phyloP scores from a whole-genome alignment of 2,113 vertebrate species.

The Bettongia penicillata region DNA sequence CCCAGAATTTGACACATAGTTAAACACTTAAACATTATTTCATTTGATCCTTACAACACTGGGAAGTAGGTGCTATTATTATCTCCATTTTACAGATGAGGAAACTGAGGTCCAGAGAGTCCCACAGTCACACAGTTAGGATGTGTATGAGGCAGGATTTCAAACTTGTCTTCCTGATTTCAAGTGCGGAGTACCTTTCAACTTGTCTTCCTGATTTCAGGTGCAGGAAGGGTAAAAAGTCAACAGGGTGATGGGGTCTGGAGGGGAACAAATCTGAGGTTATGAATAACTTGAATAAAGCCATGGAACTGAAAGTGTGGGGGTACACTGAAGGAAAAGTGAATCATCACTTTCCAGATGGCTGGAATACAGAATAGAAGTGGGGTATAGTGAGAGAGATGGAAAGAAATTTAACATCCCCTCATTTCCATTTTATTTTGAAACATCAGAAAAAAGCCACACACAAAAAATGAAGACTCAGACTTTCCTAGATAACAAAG shows the following conservation, averaged over 20 bases:
- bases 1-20: neutral
- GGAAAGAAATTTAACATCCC: neutral
- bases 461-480: neutral
- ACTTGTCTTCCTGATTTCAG: neutral
- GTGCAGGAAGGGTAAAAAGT: neutral
- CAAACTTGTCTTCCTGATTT: neutral
- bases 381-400: neutral
- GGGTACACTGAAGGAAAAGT: neutral
- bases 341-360: neutral
- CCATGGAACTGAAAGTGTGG: neutral
- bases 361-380: neutral
- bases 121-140: neutral
- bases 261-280: neutral
- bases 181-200: too few species aligned
- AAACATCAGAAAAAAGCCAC: neutral
- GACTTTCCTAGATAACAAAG: neutral
- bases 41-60: neutral
- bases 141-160: neutral
- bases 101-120: neutral
- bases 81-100: neutral
- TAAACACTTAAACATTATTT: neutral
- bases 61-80: neutral
- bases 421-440: neutral
- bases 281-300: neutral
- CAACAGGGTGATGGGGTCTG: neutral